phyloP scores from a whole-genome alignment of 2,888 invertebrate genomes.

The Chrysodeixis includens region DNA sequence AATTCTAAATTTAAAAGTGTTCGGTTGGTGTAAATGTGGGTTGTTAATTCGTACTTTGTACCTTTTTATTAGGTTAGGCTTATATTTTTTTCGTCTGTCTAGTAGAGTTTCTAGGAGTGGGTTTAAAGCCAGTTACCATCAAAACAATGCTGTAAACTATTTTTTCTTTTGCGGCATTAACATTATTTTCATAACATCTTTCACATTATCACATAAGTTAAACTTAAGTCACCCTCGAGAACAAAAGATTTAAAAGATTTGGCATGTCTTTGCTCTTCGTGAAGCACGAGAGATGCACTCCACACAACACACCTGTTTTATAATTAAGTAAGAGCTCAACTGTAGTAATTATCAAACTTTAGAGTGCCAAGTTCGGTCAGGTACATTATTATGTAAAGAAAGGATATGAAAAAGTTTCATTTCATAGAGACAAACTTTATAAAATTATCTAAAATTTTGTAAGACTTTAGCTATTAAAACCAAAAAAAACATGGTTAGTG shows the following conservation, averaged over 20 bases:
- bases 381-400: conserved; percentile 20
- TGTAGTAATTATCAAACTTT: conserved; percentile 48
- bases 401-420: background rate
- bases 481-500: too few relatives aligned
- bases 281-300: conserved; percentile 31
- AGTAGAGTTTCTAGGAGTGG: too few relatives aligned
- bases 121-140: too few relatives aligned
- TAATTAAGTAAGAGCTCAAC: conserved; percentile 27
- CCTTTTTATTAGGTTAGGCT: background rate
- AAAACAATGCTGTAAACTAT: too few relatives aligned
- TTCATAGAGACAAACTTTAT: too few relatives aligned
- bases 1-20: conserved; percentile 14
- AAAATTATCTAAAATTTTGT: too few relatives aligned
- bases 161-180: too few relatives aligned
- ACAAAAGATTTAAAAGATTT: background rate
- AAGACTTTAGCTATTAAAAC: too few relatives aligned
- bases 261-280: background rate
- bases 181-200: too few relatives aligned
- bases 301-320: conserved; percentile 40
- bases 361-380: conserved; percentile 43
- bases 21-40: background rate
- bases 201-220: background rate
- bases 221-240: background rate
- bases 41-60: background rate
- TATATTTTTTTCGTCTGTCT: too few relatives aligned